These are phyloP conservation scores for Centropus unirufus DNA, from an alignment of 2,113 vertebrate species.

Conservation along the genomic window DNA sequence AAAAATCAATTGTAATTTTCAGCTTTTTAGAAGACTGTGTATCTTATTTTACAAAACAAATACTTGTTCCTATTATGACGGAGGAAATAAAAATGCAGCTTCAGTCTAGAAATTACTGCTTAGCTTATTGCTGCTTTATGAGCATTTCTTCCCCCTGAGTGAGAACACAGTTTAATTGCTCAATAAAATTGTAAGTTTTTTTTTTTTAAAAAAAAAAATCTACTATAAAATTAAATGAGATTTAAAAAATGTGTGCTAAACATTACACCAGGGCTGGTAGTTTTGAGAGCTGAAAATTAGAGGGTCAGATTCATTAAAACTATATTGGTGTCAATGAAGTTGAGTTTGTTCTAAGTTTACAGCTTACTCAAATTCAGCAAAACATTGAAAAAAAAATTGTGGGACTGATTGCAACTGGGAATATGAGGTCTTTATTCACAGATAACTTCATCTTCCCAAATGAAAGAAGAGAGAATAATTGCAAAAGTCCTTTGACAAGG, in stretches of 20 bases:
- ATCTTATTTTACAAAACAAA: constrained; percentile 65
- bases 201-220: constrained; percentile 56
- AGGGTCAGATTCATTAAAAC: constrained; percentile 61
- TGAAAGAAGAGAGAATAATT: not conserved
- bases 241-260: constrained; percentile 72
- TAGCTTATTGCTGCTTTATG: constrained; percentile 56
- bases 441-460: not conserved
- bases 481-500: not conserved
- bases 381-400: not conserved
- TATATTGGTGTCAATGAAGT: not conserved
- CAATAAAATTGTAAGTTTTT: constrained; percentile 72
- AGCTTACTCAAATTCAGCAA: not conserved
- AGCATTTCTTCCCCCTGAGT: constrained; percentile 20
- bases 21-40: constrained; percentile 5
- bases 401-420: not conserved
- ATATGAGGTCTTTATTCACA: not conserved
- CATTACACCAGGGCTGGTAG: constrained; percentile 19
- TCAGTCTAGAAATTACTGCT: constrained; percentile 59
- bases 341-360: constrained; percentile 37
- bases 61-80: constrained; percentile 34
- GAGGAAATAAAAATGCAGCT: constrained; percentile 59
- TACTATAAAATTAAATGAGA: constrained; percentile 79
- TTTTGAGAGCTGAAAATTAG: constrained; percentile 57
- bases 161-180: constrained; percentile 70
- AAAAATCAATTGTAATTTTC: constrained; percentile 42